phyloP scores from a whole-genome alignment of 2,888 invertebrate species.

The Arge pagana region DNA sequence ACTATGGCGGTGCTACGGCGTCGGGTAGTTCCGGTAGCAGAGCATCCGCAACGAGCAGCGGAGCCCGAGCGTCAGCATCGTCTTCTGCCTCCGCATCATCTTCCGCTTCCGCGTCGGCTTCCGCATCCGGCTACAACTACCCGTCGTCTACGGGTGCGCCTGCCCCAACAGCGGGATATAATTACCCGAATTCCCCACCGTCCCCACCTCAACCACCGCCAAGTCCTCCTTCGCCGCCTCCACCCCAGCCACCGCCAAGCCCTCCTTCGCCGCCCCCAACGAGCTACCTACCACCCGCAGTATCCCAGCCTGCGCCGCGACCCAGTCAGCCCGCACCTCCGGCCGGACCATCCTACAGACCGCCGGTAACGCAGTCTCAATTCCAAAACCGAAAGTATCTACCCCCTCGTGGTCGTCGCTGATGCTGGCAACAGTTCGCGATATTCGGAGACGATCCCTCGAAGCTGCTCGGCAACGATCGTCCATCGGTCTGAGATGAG shows the following conservation, averaged over 20 bases:
- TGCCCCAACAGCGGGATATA: constrained; percentile 27
- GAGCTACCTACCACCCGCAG: no score
- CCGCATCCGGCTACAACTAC: constrained; percentile 23
- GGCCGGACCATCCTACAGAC: no score
- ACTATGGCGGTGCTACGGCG: constrained; percentile 3
- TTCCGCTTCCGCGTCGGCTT: constrained; percentile 25
- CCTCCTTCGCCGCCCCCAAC: no score
- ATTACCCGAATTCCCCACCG: constrained; percentile 21
- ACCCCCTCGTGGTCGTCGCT: constrained; percentile 25
- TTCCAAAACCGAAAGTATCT: constrained; percentile 27
- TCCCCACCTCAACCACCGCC: constrained; percentile 24
- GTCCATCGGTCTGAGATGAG: no score
- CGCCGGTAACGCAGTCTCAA: no score
- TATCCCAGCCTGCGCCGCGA: no score
- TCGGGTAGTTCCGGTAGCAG: constrained; percentile 7
- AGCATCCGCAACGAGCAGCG: constrained; percentile 2
- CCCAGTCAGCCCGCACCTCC: no score
- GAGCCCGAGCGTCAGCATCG: not conserved
- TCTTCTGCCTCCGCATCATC: not conserved
- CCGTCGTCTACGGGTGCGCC: constrained; percentile 22
- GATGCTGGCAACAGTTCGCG: no score
- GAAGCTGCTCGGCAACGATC: no score
- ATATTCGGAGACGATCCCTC: no score
- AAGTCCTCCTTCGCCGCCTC: constrained; percentile 15
- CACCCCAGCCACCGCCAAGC: constrained; percentile 25